Evolutionary conservation across 2,113 vertebrate species (phyloP), one percentile per base, ranked within the genome.

Genomic region (Camelus dromedarius): DNA sequence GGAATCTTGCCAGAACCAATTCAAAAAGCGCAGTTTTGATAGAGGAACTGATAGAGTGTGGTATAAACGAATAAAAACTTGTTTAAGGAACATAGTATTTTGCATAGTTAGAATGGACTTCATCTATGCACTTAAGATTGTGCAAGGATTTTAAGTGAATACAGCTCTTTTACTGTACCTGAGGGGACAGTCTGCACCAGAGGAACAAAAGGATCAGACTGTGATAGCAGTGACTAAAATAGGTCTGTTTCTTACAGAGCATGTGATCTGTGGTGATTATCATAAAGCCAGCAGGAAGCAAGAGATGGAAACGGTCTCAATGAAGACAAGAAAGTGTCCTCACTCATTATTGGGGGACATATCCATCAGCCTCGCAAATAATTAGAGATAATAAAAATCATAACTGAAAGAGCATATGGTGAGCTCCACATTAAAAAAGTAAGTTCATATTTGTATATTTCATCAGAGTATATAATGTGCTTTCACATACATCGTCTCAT

Each of bases 11-110:
- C 91, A 35, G 73, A 90, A 91, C 28, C 91, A 87, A 95, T 92
- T 96, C 38, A 85, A 76, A 93, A 97, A 93, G 75, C 91, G 91
- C 97, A 86, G 87, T 80, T 96, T 83, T 96, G 93, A 94, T 77
- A 93, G 35, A 96, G 69, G 62, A 97, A 80, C 77, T 97, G 97
- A 96, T 95, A 96, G 79, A 95, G 9, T 79, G 42, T 75, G 84
- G 66, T 93, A 89, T 94, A 97, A 98, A 96, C 92, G 76, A 97
- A 96, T 95, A 87, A 89, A 92, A 98, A 77, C n/a, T 11, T 93
- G 54, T 70, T 97, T 93, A 97, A 80, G 89, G 64, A 97, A 93
- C 32, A 82, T 46, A 66, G 76, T 91, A 93, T 97, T 79, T 98
- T 82, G 85, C 93, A 95, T 22, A 93, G 82, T 75, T 97, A 91